phyloP scores from a whole-genome alignment of 2,113 vertebrate genomes.

The Callorhinus ursinus region DNA sequence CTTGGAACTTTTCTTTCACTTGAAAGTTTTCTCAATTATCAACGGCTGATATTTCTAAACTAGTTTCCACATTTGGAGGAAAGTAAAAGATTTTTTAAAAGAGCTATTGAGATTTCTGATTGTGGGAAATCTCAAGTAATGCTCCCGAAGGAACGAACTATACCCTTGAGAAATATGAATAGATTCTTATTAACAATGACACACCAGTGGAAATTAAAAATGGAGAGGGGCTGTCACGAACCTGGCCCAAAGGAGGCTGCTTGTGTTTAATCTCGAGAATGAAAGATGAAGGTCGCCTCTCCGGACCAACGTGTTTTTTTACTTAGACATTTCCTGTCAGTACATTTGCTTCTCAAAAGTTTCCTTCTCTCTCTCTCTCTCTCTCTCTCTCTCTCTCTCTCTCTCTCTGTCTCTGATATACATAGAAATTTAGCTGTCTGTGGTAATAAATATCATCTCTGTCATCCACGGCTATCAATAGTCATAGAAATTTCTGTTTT shows the following conservation, averaged over 20 bases:
- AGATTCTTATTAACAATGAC: background rate
- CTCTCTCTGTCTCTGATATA: constrained; percentile 47
- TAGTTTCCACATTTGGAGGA: background rate
- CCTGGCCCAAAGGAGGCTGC: constrained; percentile 22
- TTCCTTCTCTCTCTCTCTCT: constrained; percentile 53
- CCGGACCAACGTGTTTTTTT: constrained; percentile 68
- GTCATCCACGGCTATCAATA: constrained; percentile 80
- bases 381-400: background rate
- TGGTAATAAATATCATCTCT: constrained; percentile 82
- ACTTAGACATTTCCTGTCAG: constrained; percentile 76
- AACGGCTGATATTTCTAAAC: background rate
- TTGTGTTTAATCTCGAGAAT: constrained; percentile 67
- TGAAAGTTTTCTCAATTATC: background rate
- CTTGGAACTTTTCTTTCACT: background rate
- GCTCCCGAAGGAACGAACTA: background rate
- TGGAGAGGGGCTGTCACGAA: constrained; percentile 24
- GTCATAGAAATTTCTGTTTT: constrained; percentile 76
- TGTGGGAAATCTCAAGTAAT: background rate
- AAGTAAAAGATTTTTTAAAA: constrained; percentile 2
- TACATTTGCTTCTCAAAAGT: constrained; percentile 72
- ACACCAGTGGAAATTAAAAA: background rate
- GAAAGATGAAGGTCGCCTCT: constrained; percentile 66
- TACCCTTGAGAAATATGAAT: background rate
- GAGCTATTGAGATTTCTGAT: background rate
- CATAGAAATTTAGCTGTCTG: constrained; percentile 81